Percentiles rank a stretch among this genome's conserved stretches.
Conservation (phyloP, 2,113 vertebrate species). For the Paradoxurus hermaphroditus region DNA sequence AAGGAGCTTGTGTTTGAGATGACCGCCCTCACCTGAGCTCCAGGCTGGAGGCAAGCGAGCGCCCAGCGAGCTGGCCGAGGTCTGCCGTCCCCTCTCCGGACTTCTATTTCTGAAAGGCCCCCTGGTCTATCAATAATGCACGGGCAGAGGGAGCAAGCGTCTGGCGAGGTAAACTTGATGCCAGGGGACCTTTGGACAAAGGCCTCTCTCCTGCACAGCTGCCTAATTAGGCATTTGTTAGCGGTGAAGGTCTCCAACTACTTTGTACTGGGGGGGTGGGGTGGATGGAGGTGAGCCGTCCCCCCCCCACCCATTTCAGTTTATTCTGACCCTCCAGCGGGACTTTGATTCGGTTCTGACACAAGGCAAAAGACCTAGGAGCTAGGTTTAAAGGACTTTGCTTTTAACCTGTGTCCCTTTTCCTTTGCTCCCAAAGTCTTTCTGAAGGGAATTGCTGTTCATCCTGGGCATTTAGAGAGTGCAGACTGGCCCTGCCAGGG, state of each 20-base stretch:
- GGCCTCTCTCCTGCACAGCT: constrained; percentile 35
- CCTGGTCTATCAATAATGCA: constrained; percentile 39
- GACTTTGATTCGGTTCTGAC: not conserved
- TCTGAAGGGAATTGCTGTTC: not conserved
- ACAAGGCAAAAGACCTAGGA: not conserved
- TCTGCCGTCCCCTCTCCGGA: constrained; percentile 30
- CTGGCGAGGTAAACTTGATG: constrained; percentile 55
- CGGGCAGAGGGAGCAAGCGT: not conserved
- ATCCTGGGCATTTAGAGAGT: not conserved
- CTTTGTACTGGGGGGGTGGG: not conserved
- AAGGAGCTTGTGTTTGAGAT: not conserved
- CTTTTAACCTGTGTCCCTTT: not conserved
- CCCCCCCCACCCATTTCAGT: not conserved
- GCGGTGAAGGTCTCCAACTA: not conserved
- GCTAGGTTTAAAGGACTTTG: not conserved
- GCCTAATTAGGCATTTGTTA: not conserved
- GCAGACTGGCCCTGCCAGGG: constrained; percentile 60
- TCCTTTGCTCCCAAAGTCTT: not conserved
- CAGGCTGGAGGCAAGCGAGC: constrained; percentile 42
- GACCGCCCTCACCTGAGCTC: constrained; percentile 65
- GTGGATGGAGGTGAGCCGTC: no score
- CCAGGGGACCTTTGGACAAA: not conserved
- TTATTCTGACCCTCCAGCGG: not conserved
- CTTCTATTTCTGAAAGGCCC: not conserved
- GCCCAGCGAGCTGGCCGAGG: constrained; percentile 28